Evolutionary conservation across 1,140 invertebrate genomes (phyloP), one percentile per base, ranked within the genome.

Genomic region (Oedothorax gibbosus): DNA sequence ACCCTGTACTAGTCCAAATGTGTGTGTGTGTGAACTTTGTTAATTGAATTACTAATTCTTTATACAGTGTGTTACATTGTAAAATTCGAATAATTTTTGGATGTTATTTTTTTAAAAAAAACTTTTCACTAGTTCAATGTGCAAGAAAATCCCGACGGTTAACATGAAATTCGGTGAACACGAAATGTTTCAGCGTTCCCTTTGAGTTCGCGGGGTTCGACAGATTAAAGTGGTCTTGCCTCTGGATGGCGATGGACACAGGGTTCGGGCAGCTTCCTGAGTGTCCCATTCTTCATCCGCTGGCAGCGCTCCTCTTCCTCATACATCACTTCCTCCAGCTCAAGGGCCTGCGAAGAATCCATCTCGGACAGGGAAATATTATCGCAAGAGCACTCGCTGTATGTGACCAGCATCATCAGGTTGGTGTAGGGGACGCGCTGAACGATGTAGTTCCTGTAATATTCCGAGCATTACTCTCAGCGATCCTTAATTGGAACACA

Each of bases 371-470:
- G 35, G 56, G 60, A 54, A 20, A 20, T 57, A 68, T 93, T 89
- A 95, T 96, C 87, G 93, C 94, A 90, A 96, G 95, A 95, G 90
- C 96, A 97, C 77, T 95, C 89, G 0, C 95, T 97, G 89, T 97
- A 95, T 66, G 97, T 95, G 56, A 97, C 96, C 53, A 97, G 90
- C 76, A 97, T 90, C 76, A 97, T 96, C 65, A 98, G 90, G 91
- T 98, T 97, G 87, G 96, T 97, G 89, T 96, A 94, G 56, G 94
- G 95, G 87, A 97, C 96, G 90, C 96, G 96, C 88, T 97, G 96
- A 11, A 97, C 95, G 89, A 96, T 97, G 90, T 97, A 98, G 11
- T 95, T 95, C 87, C 95, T 96, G 90, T 87, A 92, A 53, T 18
- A 62, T 62, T 62, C 60, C 60, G 60, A 15, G 18, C 18, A 62